phyloP scores from a whole-genome alignment of 2,888 invertebrate species.

The Clunio marinus region DNA sequence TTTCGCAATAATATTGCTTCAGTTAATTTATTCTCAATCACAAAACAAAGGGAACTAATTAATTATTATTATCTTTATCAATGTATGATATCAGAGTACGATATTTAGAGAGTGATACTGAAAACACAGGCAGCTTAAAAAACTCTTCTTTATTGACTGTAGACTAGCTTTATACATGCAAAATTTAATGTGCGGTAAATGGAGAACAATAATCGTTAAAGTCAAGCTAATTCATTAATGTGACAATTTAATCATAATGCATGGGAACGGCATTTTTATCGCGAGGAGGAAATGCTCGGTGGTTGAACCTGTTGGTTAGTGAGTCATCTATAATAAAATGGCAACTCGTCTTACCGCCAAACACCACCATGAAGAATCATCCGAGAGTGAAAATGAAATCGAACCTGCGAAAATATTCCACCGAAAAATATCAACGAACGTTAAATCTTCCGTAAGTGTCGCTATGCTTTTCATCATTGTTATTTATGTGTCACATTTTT shows the following conservation, averaged over 20 bases:
- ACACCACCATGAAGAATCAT: slow-evolving; percentile 55
- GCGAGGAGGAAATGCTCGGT: background rate
- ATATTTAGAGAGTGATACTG: no score
- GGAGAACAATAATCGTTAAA: background rate
- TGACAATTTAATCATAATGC: background rate
- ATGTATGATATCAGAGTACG: no score
- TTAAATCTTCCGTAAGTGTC: slow-evolving; percentile 69
- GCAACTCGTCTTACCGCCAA: background rate
- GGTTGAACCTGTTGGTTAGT: background rate
- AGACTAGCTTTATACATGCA: no score
- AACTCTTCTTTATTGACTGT: no score
- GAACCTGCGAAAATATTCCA: slow-evolving; percentile 73
- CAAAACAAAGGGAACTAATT: background rate
- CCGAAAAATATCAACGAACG: slow-evolving; percentile 75
- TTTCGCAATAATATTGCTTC: background rate
- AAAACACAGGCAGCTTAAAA: no score
- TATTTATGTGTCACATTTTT: slow-evolving; percentile 9
- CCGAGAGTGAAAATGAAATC: slow-evolving; percentile 79
- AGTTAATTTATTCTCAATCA: background rate
- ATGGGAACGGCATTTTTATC: no score
- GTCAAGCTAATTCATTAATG: background rate
- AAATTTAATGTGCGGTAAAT: background rate
- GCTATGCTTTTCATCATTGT: background rate
- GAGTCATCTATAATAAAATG: background rate
- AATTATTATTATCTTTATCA: background rate